Percentiles rank a stretch among this genome's conserved stretches.
Evolutionary conservation across 2,888 invertebrate genomes (phyloP).

Genomic region (Oconnorella tubifera): DNA sequence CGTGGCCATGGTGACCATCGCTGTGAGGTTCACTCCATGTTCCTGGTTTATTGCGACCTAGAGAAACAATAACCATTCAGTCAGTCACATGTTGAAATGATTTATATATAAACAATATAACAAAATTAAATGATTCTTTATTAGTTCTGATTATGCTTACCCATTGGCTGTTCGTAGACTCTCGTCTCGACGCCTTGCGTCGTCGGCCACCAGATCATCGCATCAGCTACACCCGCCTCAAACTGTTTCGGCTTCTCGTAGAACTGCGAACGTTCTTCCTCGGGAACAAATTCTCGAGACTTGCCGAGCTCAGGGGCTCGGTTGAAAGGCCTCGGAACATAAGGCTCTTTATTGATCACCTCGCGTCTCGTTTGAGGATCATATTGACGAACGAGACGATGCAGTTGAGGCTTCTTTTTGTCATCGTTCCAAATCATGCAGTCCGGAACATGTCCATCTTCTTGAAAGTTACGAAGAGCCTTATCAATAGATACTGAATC

Average conservation of each 20-base stretch:
- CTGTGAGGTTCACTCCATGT: neutral
- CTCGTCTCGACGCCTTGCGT: neutral
- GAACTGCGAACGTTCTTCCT: neutral
- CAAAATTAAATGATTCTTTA: too few species aligned
- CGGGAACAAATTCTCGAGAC: neutral
- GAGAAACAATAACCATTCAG: too few species aligned
- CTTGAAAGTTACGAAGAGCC: neutral
- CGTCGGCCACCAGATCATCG: slow-evolving; percentile 10
- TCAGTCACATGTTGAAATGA: too few species aligned
- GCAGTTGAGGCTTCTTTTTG: neutral
- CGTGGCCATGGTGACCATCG: neutral
- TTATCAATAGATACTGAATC: neutral
- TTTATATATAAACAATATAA: too few species aligned
- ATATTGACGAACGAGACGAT: neutral
- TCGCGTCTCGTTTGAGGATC: neutral
- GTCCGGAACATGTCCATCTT: slow-evolving; percentile 2
- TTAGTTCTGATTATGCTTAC: too few species aligned
- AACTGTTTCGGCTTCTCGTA: neutral
- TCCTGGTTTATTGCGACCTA: neutral
- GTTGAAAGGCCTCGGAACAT: neutral
- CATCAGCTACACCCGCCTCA: neutral
- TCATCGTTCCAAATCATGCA: neutral
- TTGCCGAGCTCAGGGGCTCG: neutral
- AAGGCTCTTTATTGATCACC: slow-evolving; percentile 3
- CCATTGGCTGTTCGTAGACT: neutral